phyloP scores from a whole-genome alignment of 2,797 vertebrate species.

The Lemur catta region DNA sequence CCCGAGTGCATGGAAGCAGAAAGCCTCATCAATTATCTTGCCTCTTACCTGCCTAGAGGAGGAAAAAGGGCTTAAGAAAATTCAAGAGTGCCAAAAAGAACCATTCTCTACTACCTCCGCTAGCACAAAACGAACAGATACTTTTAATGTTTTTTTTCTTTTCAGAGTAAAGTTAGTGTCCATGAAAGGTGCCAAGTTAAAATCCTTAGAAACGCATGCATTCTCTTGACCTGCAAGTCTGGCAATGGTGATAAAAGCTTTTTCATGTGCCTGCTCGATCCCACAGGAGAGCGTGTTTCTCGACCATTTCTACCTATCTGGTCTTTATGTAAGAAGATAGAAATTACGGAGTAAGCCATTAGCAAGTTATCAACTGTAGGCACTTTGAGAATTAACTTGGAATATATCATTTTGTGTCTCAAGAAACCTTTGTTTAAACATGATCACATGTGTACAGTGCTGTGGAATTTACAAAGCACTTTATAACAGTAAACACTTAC shows the following conservation, averaged over 20 bases:
- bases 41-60: not conserved
- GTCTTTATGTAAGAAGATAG: not conserved
- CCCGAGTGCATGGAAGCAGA: not conserved
- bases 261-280: not conserved
- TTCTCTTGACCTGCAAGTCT: not conserved
- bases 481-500: not conserved
- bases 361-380: not conserved
- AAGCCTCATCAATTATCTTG: constrained; percentile 41
- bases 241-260: constrained; percentile 24
- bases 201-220: not conserved
- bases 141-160: not conserved
- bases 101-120: not conserved
- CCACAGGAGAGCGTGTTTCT: not conserved
- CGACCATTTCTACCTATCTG: not conserved
- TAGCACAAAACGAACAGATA: not conserved
- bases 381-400: not conserved
- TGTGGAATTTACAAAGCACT: not conserved
- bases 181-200: not conserved
- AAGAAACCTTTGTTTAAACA: not conserved
- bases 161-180: constrained; percentile 38
- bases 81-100: not conserved
- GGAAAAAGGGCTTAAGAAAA: constrained; percentile 13
- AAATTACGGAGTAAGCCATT: not conserved
- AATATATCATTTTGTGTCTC: not conserved
- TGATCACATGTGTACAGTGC: not conserved